Base-by-base conservation (phyloP, 2,113 vertebrate species). In the Alces alces region DNA sequence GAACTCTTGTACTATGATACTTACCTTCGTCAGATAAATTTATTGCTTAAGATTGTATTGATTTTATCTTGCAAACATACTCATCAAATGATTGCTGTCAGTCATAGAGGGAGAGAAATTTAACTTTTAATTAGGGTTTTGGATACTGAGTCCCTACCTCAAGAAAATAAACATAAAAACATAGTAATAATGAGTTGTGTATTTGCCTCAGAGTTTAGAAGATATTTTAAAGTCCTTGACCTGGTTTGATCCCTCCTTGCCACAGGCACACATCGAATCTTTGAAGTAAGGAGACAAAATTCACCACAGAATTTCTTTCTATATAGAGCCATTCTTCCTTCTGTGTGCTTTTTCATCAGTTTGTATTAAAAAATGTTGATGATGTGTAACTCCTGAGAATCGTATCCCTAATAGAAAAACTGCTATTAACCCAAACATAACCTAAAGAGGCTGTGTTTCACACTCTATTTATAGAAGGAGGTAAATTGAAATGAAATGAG, bases 11-110 rank as follows among this genome's bases (percentile, higher is more conserved):
- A 45, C 83, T 95, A 60, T 90, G 94, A 82, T 98, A 90, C 97
- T 98, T 98, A 97, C 97, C 80, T 97, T 98, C 23, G 50, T 96
- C 93, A 82, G 96, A 97, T 92, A 92, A 97, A 93, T 88, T 95
- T 92, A 96, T 96, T 58, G 47, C 84, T 93, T 94, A 88, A 96
- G 66, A 91, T 43, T 76, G 43, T 86, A 95, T 93, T 97, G 97
- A 97, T 97, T 97, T 95, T 89, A 57, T 85, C 95, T 97, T 83
- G 94, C 30, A 94, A 94, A 89, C 36, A 78, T 88, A 50, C 58
- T 97, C 83, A 94, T 80, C 83, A 66, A 82, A 33, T 64, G 60
- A 96, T 84, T 6, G 21, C 78, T 86, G 12, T 79, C 45, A 33
- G 79, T 93, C 76, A 91, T 83, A 89, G 15, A n/a, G 28, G 25